phyloP scores from a whole-genome alignment of 2,113 vertebrate species.

The Toxotes jaculatrix region DNA sequence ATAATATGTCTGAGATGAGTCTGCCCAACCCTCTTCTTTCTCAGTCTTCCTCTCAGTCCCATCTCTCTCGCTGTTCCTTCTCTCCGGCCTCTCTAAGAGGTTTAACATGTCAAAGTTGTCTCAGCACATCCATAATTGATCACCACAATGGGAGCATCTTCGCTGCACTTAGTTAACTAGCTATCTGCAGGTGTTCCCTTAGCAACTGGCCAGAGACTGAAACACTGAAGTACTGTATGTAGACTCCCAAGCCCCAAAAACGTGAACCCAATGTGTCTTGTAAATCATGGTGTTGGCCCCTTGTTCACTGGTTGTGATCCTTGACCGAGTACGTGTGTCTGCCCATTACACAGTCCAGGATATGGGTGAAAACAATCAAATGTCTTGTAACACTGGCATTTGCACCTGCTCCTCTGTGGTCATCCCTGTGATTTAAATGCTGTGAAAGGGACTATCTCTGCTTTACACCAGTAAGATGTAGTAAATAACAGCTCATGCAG shows the following conservation, averaged over 20 bases:
- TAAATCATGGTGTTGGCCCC: conserved; percentile 66
- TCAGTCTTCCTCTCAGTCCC: conserved; percentile 55
- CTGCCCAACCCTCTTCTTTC: conserved; percentile 28
- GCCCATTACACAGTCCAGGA: conserved; percentile 57
- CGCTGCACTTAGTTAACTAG: conserved; percentile 85
- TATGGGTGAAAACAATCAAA: conserved; percentile 64
- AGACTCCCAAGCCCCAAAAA: conserved; percentile 65
- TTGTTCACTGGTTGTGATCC: conserved; percentile 70
- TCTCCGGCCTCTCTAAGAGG: conserved; percentile 82
- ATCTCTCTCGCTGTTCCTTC: conserved; percentile 65
- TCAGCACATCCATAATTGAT: conserved; percentile 86
- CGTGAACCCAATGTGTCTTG: conserved; percentile 68
- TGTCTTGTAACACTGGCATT: conserved; percentile 54
- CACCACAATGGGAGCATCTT: conserved; percentile 76
- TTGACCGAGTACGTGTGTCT: conserved; percentile 53
- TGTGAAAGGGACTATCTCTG: neutral
- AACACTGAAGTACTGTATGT: conserved; percentile 56
- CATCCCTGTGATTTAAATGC: conserved; percentile 40
- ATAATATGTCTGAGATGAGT: conserved; percentile 54
- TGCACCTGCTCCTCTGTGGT: conserved; percentile 42
- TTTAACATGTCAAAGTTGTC: conserved; percentile 86
- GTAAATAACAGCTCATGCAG: neutral
- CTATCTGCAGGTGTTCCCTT: conserved; percentile 82
- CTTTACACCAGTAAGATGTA: neutral
- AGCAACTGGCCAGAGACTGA: conserved; percentile 77